These are phyloP conservation scores for Pterophyllum scalare DNA, from an alignment of 2,113 vertebrate genomes.

Conservation along the genomic window DNA sequence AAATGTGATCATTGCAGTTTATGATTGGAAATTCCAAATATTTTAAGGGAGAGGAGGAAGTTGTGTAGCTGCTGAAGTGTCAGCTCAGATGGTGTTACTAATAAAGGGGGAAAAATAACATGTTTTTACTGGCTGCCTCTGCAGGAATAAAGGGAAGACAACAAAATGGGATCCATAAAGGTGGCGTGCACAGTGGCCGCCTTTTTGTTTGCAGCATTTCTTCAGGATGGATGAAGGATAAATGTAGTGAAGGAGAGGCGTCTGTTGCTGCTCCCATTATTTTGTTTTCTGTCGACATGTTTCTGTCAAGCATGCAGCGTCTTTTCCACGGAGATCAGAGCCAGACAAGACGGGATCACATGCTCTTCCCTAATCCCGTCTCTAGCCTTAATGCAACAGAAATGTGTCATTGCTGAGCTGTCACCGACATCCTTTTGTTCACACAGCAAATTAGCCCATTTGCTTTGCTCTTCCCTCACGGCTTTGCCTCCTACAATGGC, in stretches of 20 bases:
- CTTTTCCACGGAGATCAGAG: constrained; percentile 48
- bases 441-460: constrained; percentile 56
- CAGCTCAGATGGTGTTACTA: neutral
- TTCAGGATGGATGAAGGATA: neutral
- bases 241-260: neutral
- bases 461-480: constrained; percentile 39
- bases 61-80: neutral
- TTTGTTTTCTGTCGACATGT: constrained; percentile 36
- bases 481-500: constrained; percentile 38
- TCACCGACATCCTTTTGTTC: constrained; percentile 59
- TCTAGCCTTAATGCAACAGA: constrained; percentile 43
- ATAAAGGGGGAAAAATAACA: neutral
- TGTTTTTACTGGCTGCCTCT: neutral
- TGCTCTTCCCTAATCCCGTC: constrained; percentile 42
- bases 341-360: constrained; percentile 34
- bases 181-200: neutral
- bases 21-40: no score
- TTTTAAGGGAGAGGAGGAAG: neutral
- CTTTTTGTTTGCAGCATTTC: constrained; percentile 2
- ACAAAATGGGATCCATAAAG: neutral
- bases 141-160: neutral
- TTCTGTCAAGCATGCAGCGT: constrained; percentile 26
- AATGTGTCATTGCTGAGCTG: constrained; percentile 45
- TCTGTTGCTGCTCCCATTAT: constrained; percentile 28
- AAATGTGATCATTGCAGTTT: neutral